These are phyloP conservation scores for Apogon hyalosoma DNA, from an alignment of 2,797 vertebrate genomes.

Conservation along the genomic window DNA sequence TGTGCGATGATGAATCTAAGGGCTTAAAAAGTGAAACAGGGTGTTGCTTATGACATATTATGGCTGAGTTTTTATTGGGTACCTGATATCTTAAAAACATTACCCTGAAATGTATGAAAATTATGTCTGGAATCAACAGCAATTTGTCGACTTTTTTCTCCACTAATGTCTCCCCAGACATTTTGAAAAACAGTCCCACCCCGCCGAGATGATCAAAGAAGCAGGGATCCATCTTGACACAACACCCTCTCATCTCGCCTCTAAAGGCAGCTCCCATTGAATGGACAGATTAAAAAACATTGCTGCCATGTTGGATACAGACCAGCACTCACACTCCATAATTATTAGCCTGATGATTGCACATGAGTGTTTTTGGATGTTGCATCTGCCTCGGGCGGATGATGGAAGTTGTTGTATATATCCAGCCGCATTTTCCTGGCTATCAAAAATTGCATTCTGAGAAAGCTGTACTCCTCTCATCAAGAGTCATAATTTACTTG, in stretches of 20 bases:
- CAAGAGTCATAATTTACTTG: conserved; percentile 86
- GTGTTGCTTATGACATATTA: conserved; percentile 38
- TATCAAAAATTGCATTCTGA: conserved; percentile 81
- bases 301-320: conserved; percentile 73
- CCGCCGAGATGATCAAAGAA: conserved; percentile 72
- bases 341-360: conserved; percentile 81
- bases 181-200: conserved; percentile 58
- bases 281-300: conserved; percentile 79
- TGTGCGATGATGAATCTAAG: conserved; percentile 26
- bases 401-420: conserved; percentile 80
- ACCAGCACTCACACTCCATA: conserved; percentile 77
- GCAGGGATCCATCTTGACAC: conserved; percentile 68
- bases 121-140: conserved; percentile 58
- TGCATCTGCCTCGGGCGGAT: conserved; percentile 69
- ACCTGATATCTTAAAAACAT: conserved; percentile 66
- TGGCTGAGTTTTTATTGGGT: conserved; percentile 35
- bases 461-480: conserved; percentile 76
- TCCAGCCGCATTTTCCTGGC: conserved; percentile 68
- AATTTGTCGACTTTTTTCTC: conserved; percentile 62
- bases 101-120: conserved; percentile 66
- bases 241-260: conserved; percentile 71
- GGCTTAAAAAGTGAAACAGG: conserved; percentile 41
- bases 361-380: conserved; percentile 76
- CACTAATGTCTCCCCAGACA: conserved; percentile 47
- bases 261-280: conserved; percentile 67